Evolutionary conservation across 2,888 invertebrate genomes (phyloP).

Genomic region (Biston stratarius): DNA sequence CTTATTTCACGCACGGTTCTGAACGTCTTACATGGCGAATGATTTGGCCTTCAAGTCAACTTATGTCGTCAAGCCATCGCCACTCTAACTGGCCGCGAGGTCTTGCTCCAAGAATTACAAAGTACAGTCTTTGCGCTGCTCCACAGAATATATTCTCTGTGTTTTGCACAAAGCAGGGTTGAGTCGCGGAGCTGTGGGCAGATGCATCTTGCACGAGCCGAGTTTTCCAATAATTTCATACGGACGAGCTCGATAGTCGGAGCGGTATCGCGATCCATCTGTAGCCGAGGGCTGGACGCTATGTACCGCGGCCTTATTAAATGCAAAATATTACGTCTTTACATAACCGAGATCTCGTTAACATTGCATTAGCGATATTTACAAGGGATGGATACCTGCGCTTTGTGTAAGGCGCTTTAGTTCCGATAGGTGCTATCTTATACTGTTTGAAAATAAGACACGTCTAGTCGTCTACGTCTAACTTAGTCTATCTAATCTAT

Average conservation of each 20-base stretch:
- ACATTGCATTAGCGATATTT: conserved; percentile 78
- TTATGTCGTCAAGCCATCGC: too few relatives aligned
- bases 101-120: too few relatives aligned
- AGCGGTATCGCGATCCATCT: conserved; percentile 77
- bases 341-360: conserved; percentile 80
- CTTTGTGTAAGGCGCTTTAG: conserved; percentile 43
- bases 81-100: too few relatives aligned
- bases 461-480: too few relatives aligned
- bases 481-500: too few relatives aligned
- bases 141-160: too few relatives aligned
- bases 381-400: conserved; percentile 62
- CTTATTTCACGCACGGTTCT: too few relatives aligned
- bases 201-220: conserved; percentile 83
- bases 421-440: conserved; percentile 10
- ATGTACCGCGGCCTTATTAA: conserved; percentile 77
- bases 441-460: conserved; percentile 8
- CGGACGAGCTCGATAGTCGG: conserved; percentile 64
- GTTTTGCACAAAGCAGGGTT: conserved; percentile 66
- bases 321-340: conserved; percentile 76
- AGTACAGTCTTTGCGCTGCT: too few relatives aligned
- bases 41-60: too few relatives aligned
- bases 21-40: too few relatives aligned
- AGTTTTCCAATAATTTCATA: conserved; percentile 84
- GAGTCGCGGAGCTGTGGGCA: conserved; percentile 55
- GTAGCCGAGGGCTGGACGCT: conserved; percentile 73